Base-by-base conservation (phyloP, 2,113 vertebrate genomes). In the Empidonax traillii region DNA sequence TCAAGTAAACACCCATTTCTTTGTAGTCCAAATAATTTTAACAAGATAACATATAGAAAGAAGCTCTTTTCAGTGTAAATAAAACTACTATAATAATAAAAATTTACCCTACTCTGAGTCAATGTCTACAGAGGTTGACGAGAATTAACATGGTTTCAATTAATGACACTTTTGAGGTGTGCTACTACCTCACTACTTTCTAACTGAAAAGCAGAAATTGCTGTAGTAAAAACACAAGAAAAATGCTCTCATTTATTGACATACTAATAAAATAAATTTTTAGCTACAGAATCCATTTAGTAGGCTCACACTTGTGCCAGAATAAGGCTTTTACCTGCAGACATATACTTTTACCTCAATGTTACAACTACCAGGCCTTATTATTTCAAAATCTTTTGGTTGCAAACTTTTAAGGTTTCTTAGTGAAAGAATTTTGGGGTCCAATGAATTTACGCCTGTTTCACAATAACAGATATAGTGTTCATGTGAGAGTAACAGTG, bases 361-460 rank as follows among this genome's bases (percentile, higher is more conserved):
- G 10, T 76, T 92, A 44, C 7, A 63, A 53, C 4, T 55, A 52
- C 7, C 12, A 63, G 10, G 2, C 5, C 18, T 23, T 35, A 19
- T 7, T 71, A 3, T 14, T 75, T 53, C 21, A 52, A 62, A 39
- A 14, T 28, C 7, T 47, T 68, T 53, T 28, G 9, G 12, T 11
- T 82, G 12, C 1, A 82, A 68, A 22, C 4, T n/a, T 85, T 61
- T 33, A 65, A 39, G 9, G 3, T 58, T 56, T 85, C 22, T 58
- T 14, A 39, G 24, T 30, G 19, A 66, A 74, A 83, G 14, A 59
- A 21, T n/a, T 63, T 39, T 63, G 12, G 5, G 7, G 39, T 59
- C 6, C 3, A 49, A 35, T 13, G 7, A 22, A 65, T 65, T 53
- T 27, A 4, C 18, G 1, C 4, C 12, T 2, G 1, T n/a, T 86